Conservation (phyloP, 1,140 invertebrate species). For the Euura saliciscinereae region DNA sequence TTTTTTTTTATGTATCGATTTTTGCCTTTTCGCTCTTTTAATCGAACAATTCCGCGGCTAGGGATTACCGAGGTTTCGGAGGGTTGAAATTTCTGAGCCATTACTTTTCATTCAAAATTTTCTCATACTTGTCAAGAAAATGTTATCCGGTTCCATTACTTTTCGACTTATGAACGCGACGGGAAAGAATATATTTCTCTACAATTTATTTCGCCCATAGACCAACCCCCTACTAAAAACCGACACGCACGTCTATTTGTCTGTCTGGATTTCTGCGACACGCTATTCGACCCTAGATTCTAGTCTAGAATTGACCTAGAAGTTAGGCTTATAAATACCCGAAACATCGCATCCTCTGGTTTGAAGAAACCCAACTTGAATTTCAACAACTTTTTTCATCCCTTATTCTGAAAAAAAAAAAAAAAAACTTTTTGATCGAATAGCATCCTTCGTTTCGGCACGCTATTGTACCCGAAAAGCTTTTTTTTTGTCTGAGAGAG, state of each 20-base stretch:
- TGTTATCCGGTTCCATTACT: no score
- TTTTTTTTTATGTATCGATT: not conserved
- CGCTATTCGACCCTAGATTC: not conserved
- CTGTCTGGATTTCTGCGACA: not conserved
- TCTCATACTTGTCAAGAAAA: no score
- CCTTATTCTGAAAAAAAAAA: not conserved
- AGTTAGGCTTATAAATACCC: not conserved
- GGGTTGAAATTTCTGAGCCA: no score
- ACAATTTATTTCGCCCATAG: not conserved
- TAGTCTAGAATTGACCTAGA: not conserved
- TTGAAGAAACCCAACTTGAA: not conserved
- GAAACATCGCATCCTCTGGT: no score
- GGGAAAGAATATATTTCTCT: not conserved
- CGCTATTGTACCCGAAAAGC: no score
- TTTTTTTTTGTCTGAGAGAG: no score
- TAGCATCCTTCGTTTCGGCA: no score
- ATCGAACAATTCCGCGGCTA: no score
- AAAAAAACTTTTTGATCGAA: no score
- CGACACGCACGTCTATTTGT: slow-evolving; percentile 4
- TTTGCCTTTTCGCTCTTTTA: not conserved
- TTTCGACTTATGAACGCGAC: no score
- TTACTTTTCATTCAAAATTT: no score
- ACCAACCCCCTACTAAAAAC: not conserved
- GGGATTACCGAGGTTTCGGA: no score
- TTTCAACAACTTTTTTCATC: not conserved